Conservation (phyloP, 2,888 invertebrate genomes). For the Thera obeliscata region DNA sequence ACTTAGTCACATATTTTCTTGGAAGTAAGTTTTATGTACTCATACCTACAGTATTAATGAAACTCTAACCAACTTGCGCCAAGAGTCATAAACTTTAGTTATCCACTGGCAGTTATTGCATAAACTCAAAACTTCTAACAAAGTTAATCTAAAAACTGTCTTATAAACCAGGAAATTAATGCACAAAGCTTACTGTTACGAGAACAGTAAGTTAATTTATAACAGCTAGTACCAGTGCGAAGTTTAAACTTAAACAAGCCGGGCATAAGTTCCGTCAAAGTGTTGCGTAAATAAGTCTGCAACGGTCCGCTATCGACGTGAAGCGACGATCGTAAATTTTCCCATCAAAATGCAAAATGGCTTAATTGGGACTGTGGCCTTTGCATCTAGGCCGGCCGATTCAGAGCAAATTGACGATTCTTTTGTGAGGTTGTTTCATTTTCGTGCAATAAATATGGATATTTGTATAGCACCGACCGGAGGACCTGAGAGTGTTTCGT, state of each 20-base stretch:
- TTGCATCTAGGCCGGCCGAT: constrained; percentile 78
- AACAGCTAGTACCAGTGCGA: constrained; percentile 30
- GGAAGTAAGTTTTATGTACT: neutral
- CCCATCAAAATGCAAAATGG: constrained; percentile 84
- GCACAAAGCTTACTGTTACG: constrained; percentile 32
- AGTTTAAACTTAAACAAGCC: constrained; percentile 24
- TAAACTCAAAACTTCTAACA: constrained; percentile 30
- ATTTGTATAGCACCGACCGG: constrained; percentile 87
- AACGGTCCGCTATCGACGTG: constrained; percentile 59
- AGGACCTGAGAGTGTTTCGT: constrained; percentile 89
- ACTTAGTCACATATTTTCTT: neutral
- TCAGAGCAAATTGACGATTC: constrained; percentile 78
- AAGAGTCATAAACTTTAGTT: constrained; percentile 24
- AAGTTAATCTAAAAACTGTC: constrained; percentile 24
- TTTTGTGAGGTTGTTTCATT: constrained; percentile 69
- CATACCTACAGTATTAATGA: constrained; percentile 4
- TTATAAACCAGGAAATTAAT: constrained; percentile 33
- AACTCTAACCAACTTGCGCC: constrained; percentile 4
- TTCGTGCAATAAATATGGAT: constrained; percentile 45
- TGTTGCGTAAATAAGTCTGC: constrained; percentile 68
- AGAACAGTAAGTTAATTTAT: constrained; percentile 36
- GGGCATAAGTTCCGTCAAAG: constrained; percentile 57
- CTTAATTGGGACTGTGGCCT: constrained; percentile 82
- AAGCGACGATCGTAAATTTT: constrained; percentile 78
- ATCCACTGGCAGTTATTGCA: constrained; percentile 16